Evolutionary conservation across 2,797 vertebrate species (phyloP), one percentile per base, ranked within the genome.

Genomic region (Agapornis canus): DNA sequence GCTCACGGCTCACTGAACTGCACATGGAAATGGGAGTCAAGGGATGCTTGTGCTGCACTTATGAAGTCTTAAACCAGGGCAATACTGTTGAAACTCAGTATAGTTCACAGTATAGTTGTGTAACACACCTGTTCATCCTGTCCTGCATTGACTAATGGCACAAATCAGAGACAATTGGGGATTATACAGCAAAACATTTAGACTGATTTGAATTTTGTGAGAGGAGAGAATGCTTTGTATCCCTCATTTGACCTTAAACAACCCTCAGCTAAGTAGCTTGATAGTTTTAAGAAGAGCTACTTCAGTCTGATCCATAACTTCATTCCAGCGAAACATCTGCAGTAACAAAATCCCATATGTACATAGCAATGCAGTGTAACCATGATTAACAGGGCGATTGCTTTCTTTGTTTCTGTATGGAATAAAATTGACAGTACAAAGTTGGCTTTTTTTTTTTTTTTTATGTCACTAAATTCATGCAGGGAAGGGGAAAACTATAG

Each of bases 301-400:
- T 72, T 80, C 42, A 79, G 8, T 82, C 29, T 66, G 27, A 76
- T 40, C 21, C 0, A 0, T 72, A 39, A 76, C 72, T 91, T 91
- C 26, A 86, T 84, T 78, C 68, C 42, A 90, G 35, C 15, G 11
- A 84, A 89, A 69, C n/a, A 75, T 48, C 66, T 75, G 54, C 27
- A 81, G 39, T 68, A 75, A 70, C 70, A 82, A 92, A 75, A 12
- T 3, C 9, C 11, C 12, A 35, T 69, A 63, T 18, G 37, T 17
- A 13, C n/a, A 47, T 6, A 66, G 13, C 22, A 76, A 45, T 2
- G 2, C 4, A 26, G 3, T 52, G 13, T 10, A 89, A 35, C 8
- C 11, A 48, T 45, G 39, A 49, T 47, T 39, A 86, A 47, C 18
- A 54, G 27, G 70, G 19, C 9, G 9, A 78, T 3, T 32, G 17